Percentiles rank a stretch among this genome's conserved stretches.
Evolutionary conservation across 2,113 vertebrate genomes (phyloP).

Genomic region (Taurulus bubalis): DNA sequence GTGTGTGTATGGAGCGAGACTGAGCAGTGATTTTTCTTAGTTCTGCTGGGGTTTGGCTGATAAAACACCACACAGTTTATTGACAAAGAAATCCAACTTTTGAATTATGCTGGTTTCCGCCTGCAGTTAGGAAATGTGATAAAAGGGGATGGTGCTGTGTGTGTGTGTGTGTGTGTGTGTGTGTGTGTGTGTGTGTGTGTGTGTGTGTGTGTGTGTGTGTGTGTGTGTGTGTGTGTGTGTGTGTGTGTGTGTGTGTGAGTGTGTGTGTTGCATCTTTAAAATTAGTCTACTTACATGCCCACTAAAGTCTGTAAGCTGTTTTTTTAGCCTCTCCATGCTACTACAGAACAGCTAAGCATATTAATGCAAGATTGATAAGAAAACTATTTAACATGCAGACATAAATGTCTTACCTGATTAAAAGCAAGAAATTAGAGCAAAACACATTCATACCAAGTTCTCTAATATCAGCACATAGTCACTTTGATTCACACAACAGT

Average conservation of each 20-base stretch:
- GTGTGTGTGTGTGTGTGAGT: neutral
- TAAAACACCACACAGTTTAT: conserved; percentile 47
- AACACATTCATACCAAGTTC: neutral
- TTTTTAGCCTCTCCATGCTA: conserved; percentile 7
- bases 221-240: neutral
- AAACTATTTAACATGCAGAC: conserved; percentile 31
- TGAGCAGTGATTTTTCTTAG: conserved; percentile 25
- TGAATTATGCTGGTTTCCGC: conserved; percentile 26
- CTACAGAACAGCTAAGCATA: conserved; percentile 18
- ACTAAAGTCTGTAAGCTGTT: conserved; percentile 3
- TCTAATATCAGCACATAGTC: neutral
- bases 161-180: neutral
- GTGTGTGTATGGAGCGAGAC: conserved; percentile 20
- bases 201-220: neutral
- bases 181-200: neutral
- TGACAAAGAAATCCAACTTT: conserved; percentile 27
- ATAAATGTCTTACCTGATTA: conserved; percentile 36
- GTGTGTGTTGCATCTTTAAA: no score
- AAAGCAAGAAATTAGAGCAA: conserved; percentile 10
- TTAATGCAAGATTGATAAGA: conserved; percentile 22
- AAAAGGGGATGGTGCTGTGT: conserved; percentile 9
- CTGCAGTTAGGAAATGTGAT: conserved; percentile 42
- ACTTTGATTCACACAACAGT: conserved; percentile 25
- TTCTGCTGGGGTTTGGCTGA: conserved; percentile 37
- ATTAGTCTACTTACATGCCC: neutral